phyloP scores from a whole-genome alignment of 2,113 vertebrate genomes.

The Erpornis zantholeuca region DNA sequence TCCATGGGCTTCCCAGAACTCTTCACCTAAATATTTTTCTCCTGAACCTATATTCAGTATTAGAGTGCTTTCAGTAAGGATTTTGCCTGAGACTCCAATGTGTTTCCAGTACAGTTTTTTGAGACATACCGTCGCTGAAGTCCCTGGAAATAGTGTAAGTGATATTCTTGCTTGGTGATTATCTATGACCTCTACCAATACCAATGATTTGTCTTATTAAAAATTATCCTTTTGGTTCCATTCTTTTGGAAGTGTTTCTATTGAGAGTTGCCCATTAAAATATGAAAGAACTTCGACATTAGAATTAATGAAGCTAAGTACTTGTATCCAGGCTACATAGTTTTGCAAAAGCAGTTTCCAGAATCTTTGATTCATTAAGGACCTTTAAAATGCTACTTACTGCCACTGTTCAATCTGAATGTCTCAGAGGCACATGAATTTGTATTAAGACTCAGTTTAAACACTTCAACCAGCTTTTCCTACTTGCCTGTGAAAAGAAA shows the following conservation, averaged over 20 bases:
- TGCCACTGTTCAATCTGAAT: not conserved
- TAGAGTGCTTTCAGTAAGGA: not conserved
- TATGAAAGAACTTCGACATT: not conserved
- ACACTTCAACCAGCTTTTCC: not conserved
- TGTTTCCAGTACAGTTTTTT: not conserved
- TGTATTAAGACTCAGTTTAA: not conserved
- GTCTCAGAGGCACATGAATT: not conserved
- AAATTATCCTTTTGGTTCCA: not conserved
- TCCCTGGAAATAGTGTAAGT: not conserved
- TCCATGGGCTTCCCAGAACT: not conserved
- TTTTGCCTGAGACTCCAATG: not conserved
- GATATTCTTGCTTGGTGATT: not conserved
- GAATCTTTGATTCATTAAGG: not conserved
- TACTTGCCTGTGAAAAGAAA: not conserved
- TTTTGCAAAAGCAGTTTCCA: not conserved
- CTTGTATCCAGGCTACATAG: not conserved
- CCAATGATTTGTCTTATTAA: not conserved
- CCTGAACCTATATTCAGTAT: not conserved
- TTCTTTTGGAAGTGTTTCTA: not conserved
- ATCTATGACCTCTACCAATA: not conserved
- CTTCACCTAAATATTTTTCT: not conserved
- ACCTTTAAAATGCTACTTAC: not conserved
- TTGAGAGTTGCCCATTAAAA: conserved; percentile 20
- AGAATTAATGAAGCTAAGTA: not conserved
- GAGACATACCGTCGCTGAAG: not conserved